Percentiles rank a stretch among this genome's conserved stretches.
phyloP scores from a whole-genome alignment of 2,888 invertebrate genomes.

The Cerceris ruficornis region DNA sequence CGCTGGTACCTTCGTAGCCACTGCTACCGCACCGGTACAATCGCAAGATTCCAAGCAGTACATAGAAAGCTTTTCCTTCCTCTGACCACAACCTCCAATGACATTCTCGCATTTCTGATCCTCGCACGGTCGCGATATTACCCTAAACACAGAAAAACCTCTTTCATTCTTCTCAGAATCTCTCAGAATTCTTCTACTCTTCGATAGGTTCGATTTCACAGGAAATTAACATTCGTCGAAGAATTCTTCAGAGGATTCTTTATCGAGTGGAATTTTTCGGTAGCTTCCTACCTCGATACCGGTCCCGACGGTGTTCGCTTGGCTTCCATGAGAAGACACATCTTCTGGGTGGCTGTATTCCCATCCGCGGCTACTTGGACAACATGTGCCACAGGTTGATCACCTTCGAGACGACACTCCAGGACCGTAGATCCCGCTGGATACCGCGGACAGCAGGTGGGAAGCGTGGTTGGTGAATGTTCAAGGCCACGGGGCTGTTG shows the following conservation, averaged over 20 bases:
- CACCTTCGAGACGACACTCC: constrained; percentile 68
- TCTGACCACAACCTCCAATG: background rate
- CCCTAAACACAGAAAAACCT: constrained; percentile 36
- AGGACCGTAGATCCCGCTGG: constrained; percentile 66
- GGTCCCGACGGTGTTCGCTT: constrained; percentile 58
- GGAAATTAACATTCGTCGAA: background rate
- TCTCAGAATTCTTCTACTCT: no score
- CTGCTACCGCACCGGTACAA: constrained; percentile 38
- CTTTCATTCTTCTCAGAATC: no score
- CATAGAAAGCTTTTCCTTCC: background rate
- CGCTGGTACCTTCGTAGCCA: constrained; percentile 11
- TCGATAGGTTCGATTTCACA: no score
- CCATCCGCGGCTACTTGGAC: constrained; percentile 63
- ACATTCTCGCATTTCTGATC: background rate
- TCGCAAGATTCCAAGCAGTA: constrained; percentile 53
- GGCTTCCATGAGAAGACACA: constrained; percentile 53
- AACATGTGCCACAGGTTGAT: constrained; percentile 67
- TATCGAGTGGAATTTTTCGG: background rate
- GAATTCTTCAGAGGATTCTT: background rate
- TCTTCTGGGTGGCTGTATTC: constrained; percentile 43
- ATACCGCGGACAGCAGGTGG: constrained; percentile 64
- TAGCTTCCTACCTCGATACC: constrained; percentile 57
- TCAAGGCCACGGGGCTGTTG: constrained; percentile 54
- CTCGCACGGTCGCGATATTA: constrained; percentile 38
- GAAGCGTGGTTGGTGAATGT: constrained; percentile 37